Base-by-base conservation (phyloP, 2,113 vertebrate species). In the Epinephelus cyanopodus region DNA sequence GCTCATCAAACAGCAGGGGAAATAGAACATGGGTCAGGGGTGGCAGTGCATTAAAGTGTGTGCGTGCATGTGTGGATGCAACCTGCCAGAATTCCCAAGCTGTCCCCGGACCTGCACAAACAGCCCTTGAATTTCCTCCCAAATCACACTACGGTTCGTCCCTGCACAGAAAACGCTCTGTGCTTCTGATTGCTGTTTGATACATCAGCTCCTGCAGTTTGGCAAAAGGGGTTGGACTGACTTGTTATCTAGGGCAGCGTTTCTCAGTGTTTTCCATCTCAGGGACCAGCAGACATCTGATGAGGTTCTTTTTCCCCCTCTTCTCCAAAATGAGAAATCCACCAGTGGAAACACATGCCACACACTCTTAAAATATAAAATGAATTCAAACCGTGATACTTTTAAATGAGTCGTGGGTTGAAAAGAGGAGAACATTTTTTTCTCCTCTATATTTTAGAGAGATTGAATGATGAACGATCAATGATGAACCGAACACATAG, bases 181-280 rank as follows among this genome's bases (percentile, higher is more conserved):
- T 29, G 82, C 70, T 72, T 81, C 9, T 79, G 79, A 88, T 83
- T 87, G 81, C 83, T 54, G 73, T 88, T 84, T 90, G 86, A 91
- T 85, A 76, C 77, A 77, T 75, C 74, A 71, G 45, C 74, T 87
- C 84, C 79, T 68, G 80, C 84, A 79, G 85, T 89, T 74, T 87
- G 82, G 75, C 63, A 79, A 71, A 89, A 82, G 61, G 56, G 70
- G 70, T 48, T 65, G 81, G 78, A 82, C 77, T 50, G 70, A 70
- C 77, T 85, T 60, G 66, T 89, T 90, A 90, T 90, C 79, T 89
- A 47, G 90, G 87, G 60, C 85, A 89, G 45, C 48, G 39, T 79
- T 61, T 86, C 87, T 90, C 78, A 58, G 57, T 85, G 78, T 85
- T 87, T 86, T 76, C 82, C 78, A 83, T 87, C 88, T 90, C 64